Evolutionary conservation across 2,888 invertebrate species (phyloP).

Genomic region (Minunthozetes semirufus): DNA sequence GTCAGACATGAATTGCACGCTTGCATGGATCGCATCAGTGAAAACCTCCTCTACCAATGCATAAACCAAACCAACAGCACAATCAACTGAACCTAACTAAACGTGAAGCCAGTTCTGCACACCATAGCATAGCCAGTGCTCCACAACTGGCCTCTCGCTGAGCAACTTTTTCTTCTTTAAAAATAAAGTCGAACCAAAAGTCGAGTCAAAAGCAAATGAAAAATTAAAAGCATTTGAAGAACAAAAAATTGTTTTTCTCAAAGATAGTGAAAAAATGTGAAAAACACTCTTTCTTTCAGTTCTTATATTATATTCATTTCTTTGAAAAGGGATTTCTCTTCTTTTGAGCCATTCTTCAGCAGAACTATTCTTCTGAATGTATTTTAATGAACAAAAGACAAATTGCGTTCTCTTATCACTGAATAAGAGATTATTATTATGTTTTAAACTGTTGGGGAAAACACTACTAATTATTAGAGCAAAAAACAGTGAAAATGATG

Average conservation of each 20-base stretch:
- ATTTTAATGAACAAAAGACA: constrained; percentile 22
- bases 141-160: constrained; percentile 5
- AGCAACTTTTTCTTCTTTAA: neutral
- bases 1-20: constrained; percentile 29
- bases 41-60: constrained; percentile 14
- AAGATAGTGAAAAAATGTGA: neutral
- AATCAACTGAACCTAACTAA: constrained; percentile 11
- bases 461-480: constrained; percentile 16
- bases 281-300: neutral
- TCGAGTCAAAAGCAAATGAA: constrained; percentile 2
- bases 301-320: neutral
- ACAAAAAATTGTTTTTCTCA: neutral
- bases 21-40: neutral
- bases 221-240: constrained; percentile 17
- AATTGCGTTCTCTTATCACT: constrained; percentile 11
- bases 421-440: neutral
- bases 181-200: neutral
- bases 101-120: constrained; percentile 2
- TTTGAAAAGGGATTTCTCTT: no score
- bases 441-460: neutral
- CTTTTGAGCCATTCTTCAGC: no score
- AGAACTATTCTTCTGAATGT: neutral
- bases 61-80: constrained; percentile 11
- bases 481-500: neutral
- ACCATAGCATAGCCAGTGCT: neutral